phyloP scores from a whole-genome alignment of 2,113 vertebrate genomes.

The Brachypteracias leptosomus region DNA sequence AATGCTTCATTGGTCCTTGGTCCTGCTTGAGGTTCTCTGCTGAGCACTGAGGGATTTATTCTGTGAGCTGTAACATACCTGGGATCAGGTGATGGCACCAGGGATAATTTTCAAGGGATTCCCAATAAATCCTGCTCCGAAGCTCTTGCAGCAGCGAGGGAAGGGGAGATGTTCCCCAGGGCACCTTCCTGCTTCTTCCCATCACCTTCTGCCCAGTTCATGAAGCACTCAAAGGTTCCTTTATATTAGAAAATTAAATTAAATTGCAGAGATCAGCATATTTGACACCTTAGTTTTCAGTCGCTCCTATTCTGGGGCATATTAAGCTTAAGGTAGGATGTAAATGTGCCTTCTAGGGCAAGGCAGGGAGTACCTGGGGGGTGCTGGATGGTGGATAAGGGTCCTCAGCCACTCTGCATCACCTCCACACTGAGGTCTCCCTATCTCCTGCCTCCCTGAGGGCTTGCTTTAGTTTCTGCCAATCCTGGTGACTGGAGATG shows the following conservation, averaged over 20 bases:
- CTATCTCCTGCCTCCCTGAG: rapidly evolving
- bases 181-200: neutral
- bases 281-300: neutral
- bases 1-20: neutral
- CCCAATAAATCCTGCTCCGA: neutral
- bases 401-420: neutral
- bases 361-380: neutral
- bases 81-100: neutral
- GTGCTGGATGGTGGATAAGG: too few relatives aligned
- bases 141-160: neutral
- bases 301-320: neutral
- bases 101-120: neutral
- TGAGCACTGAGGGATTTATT: neutral
- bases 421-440: rapidly evolving
- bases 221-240: neutral
- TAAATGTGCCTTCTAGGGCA: neutral
- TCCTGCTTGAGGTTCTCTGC: neutral
- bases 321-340: neutral
- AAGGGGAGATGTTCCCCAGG: neutral
- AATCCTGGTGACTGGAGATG: rapidly evolving
- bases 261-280: neutral
- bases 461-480: rapidly evolving
- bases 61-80: rapidly evolving
- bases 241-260: neutral
- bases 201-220: neutral